Evolutionary conservation across 2,888 invertebrate genomes (phyloP).

Genomic region (Microchrysa polita): DNA sequence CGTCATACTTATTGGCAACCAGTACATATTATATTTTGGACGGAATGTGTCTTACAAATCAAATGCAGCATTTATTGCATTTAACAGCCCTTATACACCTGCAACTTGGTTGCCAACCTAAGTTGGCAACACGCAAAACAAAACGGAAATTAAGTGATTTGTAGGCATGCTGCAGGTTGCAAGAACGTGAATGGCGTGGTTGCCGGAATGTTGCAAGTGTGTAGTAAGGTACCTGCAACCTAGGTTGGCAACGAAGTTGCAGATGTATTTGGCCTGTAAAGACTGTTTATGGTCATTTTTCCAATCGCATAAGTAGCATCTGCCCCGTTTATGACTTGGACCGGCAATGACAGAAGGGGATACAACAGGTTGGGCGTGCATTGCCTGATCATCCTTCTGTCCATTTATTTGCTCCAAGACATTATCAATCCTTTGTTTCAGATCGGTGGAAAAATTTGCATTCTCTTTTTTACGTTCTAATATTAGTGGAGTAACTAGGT

Average conservation of each 20-base stretch:
- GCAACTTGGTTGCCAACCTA: too few relatives aligned
- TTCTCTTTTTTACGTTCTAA: neutral
- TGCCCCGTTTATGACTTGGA: constrained; percentile 6
- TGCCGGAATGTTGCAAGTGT: too few relatives aligned
- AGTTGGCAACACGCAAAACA: too few relatives aligned
- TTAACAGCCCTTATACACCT: too few relatives aligned
- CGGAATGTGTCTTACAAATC: constrained; percentile 7
- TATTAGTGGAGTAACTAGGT: constrained; percentile 2
- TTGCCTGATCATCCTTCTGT: too few relatives aligned
- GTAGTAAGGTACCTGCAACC: too few relatives aligned
- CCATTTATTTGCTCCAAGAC: neutral
- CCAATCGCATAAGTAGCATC: constrained; percentile 7
- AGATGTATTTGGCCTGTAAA: too few relatives aligned
- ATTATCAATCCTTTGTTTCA: constrained; percentile 10
- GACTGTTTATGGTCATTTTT: neutral
- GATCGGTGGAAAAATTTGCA: neutral
- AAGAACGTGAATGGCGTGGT: too few relatives aligned
- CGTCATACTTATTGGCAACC: neutral
- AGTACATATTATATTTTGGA: constrained; percentile 7
- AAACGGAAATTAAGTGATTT: too few relatives aligned
- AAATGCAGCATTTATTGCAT: constrained; percentile 10
- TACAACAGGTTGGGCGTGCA: neutral
- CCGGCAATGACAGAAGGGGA: neutral
- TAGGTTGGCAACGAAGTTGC: too few relatives aligned
- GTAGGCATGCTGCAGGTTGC: too few relatives aligned